Base-by-base conservation (phyloP, 2,797 vertebrate species). In the Pipistrellus pipistrellus region DNA sequence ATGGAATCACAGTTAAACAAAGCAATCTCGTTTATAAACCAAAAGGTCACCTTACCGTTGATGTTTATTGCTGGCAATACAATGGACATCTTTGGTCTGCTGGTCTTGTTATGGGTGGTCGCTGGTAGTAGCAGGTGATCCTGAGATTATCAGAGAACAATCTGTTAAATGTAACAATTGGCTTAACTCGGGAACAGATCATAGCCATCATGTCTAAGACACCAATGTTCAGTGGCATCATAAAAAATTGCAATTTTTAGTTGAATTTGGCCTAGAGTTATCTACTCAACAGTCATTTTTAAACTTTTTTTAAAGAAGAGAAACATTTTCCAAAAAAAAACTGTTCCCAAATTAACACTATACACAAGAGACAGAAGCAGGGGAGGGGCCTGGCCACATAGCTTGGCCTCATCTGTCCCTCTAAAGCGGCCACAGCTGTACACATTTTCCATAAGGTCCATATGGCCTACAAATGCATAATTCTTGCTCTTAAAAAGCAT, bases 101-200 rank as follows among this genome's bases (percentile, higher is more conserved):
- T 98, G 97, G 99, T 99, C 98, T 99, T 99, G 98, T 99, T 99
- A 98, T 99, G 99, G 96, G 98, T 99, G 81, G 99, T 99, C 96
- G 99, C 99, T 96, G 99, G 99, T 97, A 99, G 97, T 11, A 99
- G 98, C 81, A 99, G 99, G 98, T 99, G 99, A 98, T 99, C 99
- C 99, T 99, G 97, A 92, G 98, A 98, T 94, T 98, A 18, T 97
- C 97, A 97, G 96, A 95, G 44, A 96, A 88, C 35, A 95, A 69
- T 59, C 27, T 84, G 85, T 97, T 97, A 97, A 38, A 92, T 55
- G 73, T 41, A 73, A 51, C 6, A 80, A 48, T 4, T 72, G 35
- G 55, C n/a, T 75, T 51, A 78, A 30, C 38, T 20, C 23, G 64
- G 21, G 3, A 55, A 87, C 0, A 44, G 53, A 46, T 32, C 76